Conservation (phyloP, 2,113 vertebrate species). For the Manacus vitellinus region DNA sequence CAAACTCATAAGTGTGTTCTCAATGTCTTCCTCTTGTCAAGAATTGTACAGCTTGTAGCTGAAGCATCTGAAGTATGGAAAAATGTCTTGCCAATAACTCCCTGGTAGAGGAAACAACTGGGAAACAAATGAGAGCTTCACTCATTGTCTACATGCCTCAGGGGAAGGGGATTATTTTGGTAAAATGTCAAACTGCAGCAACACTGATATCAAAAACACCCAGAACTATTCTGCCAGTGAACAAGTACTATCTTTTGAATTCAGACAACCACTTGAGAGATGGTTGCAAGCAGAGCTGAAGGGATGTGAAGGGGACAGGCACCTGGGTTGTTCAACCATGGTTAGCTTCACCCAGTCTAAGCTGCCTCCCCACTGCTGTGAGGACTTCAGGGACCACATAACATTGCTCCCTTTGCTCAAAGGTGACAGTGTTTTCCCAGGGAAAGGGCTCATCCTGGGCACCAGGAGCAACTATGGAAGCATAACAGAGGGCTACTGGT, state of each 20-base stretch:
- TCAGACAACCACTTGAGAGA: background rate
- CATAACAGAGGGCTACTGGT: background rate
- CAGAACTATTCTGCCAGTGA: background rate
- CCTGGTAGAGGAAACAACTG: background rate
- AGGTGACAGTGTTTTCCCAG: background rate
- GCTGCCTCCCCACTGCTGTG: background rate
- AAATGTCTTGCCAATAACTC: background rate
- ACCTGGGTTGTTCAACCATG: background rate
- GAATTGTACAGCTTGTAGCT: background rate
- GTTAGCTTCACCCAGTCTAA: background rate
- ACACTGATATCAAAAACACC: background rate
- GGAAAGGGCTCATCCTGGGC: background rate
- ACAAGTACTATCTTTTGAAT: background rate
- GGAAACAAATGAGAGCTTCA: background rate
- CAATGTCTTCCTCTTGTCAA: background rate
- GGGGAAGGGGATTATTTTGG: background rate
- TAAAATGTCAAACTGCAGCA: background rate
- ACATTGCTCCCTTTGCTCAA: background rate
- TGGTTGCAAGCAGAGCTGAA: background rate
- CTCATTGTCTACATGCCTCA: background rate
- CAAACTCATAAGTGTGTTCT: background rate
- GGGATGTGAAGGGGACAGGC: background rate
- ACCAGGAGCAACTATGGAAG: fast-evolving
- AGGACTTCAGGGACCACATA: background rate
- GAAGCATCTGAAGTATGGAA: background rate